Base-by-base conservation (phyloP, 1,140 invertebrate genomes). In the Lepidurus couesii region DNA sequence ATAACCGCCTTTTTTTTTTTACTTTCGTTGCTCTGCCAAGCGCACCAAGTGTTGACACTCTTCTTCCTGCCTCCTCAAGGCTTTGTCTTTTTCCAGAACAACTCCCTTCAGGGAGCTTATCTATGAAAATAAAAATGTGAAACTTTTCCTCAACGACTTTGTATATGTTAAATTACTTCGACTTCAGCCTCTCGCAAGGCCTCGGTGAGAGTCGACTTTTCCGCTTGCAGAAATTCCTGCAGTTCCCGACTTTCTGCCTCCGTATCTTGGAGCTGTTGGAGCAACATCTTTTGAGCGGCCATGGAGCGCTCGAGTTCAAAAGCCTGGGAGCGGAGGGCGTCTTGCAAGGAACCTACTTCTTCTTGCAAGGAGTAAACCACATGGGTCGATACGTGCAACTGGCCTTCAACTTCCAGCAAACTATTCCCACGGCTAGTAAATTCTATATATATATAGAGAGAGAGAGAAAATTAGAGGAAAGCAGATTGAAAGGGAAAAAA, bases 11-110 rank as follows among this genome's bases (percentile, higher is more conserved):
- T 85, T 82, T 82, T 79, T 53, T 86, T 82, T 79, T 53, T 86
- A 90, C 84, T 91, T 89, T 79, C 91, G 88, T 85, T 93, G 92
- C 84, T 94, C 92, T 83, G 91, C 91, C 81, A 93, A 89, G 80
- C 91, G 87, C 47, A 92, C 91, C 80, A 94, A 86, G 83, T 92
- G 91, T 43, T 91, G 90, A 81, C 91, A 93, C 84, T 94, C 92
- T 74, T 92, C 91, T 34, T 90, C 90, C 82, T 92, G 89, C 81
- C 86, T 87, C 81, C 87, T 88, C 77, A 89, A 84, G 85, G 91
- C 91, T 80, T 84, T 86, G 76, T 88, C 86, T 34, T 87, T 87
- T 24, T 80, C 79, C 13, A 80, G 73, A 43, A 80, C 42, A 21
- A 74, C 24, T 8, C 65, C 75, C 75, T 80, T 76, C 26, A 76